phyloP scores from a whole-genome alignment of 2,113 vertebrate genomes.

The Grus americana region DNA sequence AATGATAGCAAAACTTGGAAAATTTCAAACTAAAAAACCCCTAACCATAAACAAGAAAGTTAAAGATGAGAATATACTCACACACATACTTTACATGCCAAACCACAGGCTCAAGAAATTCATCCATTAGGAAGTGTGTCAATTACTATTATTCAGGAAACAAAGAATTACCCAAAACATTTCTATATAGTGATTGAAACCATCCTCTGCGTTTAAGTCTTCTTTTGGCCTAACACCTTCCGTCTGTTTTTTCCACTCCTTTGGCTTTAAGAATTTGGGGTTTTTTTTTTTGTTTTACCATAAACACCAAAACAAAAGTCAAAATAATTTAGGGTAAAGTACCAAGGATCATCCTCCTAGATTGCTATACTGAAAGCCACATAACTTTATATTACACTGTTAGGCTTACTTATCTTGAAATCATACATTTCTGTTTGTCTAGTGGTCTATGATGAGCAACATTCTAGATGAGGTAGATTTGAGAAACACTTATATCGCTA shows the following conservation, averaged over 20 bases:
- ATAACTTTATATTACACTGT: not conserved
- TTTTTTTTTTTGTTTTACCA: not conserved
- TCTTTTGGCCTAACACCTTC: not conserved
- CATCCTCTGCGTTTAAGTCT: not conserved
- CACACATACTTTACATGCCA: not conserved
- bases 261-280: not conserved
- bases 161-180: not conserved
- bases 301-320: not conserved
- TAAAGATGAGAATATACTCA: not conserved
- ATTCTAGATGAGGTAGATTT: conserved; percentile 46
- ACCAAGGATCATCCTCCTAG: not conserved
- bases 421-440: not conserved
- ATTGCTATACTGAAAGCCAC: not conserved
- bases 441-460: not conserved
- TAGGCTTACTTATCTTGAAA: not conserved
- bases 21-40: not conserved
- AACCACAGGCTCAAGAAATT: not conserved
- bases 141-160: not conserved
- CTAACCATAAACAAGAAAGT: not conserved
- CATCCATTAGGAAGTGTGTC: not conserved
- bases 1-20: not conserved
- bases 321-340: not conserved
- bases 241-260: not conserved
- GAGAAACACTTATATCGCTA: not conserved
- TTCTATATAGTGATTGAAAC: not conserved